These are phyloP conservation scores for Spodoptera exigua DNA, from an alignment of 2,888 invertebrate genomes.

Conservation along the genomic window DNA sequence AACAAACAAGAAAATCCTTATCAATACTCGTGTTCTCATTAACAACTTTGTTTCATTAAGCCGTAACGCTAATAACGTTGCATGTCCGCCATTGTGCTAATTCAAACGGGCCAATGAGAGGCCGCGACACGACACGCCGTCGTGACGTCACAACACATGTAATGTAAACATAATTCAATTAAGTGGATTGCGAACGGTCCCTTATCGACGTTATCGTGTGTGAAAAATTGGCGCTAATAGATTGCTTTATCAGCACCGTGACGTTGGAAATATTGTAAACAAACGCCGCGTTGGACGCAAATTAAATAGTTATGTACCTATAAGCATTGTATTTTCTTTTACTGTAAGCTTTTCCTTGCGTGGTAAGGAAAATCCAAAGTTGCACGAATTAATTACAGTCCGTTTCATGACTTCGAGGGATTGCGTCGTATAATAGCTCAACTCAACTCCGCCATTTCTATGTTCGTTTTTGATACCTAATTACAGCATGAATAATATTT, in stretches of 20 bases:
- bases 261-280: conserved; percentile 52
- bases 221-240: conserved; percentile 73
- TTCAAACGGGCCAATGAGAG: conserved; percentile 73
- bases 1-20: conserved; percentile 47
- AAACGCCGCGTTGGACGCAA: conserved; percentile 47
- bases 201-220: conserved; percentile 76
- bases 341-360: conserved; percentile 19
- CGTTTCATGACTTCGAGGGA: too few species aligned
- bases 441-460: too few species aligned
- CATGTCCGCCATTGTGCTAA: conserved; percentile 78
- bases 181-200: conserved; percentile 67
- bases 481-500: too few species aligned
- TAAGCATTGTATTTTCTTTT: conserved; percentile 32
- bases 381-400: too few species aligned
- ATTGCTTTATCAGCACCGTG: conserved; percentile 69
- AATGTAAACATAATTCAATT: conserved; percentile 87
- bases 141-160: conserved; percentile 62
- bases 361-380: conserved; percentile 4
- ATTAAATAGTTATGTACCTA: conserved; percentile 53
- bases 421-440: too few species aligned
- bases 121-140: conserved; percentile 57
- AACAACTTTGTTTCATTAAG: conserved; percentile 43
- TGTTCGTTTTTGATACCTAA: too few species aligned
- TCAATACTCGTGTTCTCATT: conserved; percentile 54
- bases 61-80: conserved; percentile 51